Conservation (phyloP, 2,888 invertebrate genomes). For the Agrotis clavis region DNA sequence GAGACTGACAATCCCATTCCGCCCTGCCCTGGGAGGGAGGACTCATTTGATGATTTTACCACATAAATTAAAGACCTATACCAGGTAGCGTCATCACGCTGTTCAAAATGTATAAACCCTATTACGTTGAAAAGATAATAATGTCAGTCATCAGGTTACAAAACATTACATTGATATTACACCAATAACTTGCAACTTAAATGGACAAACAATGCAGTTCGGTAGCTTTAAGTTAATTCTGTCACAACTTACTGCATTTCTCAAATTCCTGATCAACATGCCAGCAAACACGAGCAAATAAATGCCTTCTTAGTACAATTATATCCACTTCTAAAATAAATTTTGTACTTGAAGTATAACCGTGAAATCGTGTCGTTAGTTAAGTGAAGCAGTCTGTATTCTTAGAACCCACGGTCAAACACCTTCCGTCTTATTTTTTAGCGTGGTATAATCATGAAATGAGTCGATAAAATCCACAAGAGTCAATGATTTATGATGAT, state of each 20-base stretch:
- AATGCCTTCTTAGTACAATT: not conserved
- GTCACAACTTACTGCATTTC: not conserved
- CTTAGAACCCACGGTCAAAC: slow-evolving; percentile 34
- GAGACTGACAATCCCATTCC: no score
- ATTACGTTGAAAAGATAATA: not conserved
- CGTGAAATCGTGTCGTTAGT: slow-evolving; percentile 38
- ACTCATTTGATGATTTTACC: no score
- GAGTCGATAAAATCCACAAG: no score
- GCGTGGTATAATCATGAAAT: no score
- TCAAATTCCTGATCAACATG: slow-evolving; percentile 1
- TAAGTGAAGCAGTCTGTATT: slow-evolving; percentile 26
- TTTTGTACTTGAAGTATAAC: slow-evolving; percentile 23
- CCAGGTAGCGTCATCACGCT: no score
- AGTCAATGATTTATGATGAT: no score
- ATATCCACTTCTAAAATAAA: slow-evolving; percentile 20
- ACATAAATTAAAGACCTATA: no score
- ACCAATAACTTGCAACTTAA: not conserved
- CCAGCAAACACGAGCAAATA: slow-evolving; percentile 5
- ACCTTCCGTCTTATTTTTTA: slow-evolving; percentile 1
- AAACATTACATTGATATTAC: not conserved
- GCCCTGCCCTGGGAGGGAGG: no score
- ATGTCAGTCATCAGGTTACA: not conserved
- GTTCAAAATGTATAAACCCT: no score
- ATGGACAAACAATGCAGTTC: slow-evolving; percentile 13
- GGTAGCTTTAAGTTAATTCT: not conserved